Percentiles rank a stretch among this genome's conserved stretches.
Conservation (phyloP, 2,113 vertebrate species). For the mouse (Mus musculus) region GRCm39 chr3:145012501-145013000, state of each 20-base stretch:
- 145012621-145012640: neutral
- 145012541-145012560: neutral
- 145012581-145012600: neutral
- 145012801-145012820: neutral
- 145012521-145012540: neutral
- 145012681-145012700: neutral
- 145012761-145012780: neutral
- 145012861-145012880: neutral
- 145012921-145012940: neutral
- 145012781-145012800: neutral
- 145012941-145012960: neutral
- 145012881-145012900: neutral
- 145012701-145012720: conserved; percentile 19
- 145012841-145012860: conserved; percentile 10
- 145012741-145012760: neutral
- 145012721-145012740: conserved; percentile 27
- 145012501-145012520: neutral
- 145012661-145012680: neutral
- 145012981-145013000: neutral
- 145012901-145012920: too few relatives aligned
- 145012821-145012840: neutral
- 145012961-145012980: neutral
- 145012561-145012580: neutral
- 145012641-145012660: neutral
- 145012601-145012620: neutral